Conservation (phyloP, 2,888 invertebrate genomes). For the Stenoptilia bipunctidactyla region DNA sequence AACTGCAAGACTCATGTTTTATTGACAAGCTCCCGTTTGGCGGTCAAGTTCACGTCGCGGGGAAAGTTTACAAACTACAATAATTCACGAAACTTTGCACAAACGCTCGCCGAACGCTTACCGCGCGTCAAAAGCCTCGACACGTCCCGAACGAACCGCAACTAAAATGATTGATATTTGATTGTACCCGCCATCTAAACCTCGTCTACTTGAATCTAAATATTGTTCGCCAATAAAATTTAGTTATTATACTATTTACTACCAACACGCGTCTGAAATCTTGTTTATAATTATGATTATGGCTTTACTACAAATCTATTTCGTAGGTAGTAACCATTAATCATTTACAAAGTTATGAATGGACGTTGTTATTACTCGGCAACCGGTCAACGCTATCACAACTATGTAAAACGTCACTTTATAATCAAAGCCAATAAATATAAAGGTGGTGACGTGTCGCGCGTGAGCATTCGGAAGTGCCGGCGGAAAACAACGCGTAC, state of each 20-base stretch:
- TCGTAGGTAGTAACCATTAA: conserved; percentile 61
- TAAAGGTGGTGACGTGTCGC: conserved; percentile 55
- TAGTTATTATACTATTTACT: no score
- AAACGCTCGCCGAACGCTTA: no score
- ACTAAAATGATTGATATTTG: no score
- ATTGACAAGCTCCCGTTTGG: conserved; percentile 41
- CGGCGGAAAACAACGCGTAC: conserved; percentile 29
- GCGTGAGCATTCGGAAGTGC: conserved; percentile 40
- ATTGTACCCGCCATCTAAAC: no score
- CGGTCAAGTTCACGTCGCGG: conserved; percentile 60
- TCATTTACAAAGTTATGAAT: conserved; percentile 56
- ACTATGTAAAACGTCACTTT: conserved; percentile 63
- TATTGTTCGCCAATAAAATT: no score
- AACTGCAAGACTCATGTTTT: conserved; percentile 63
- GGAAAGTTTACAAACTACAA: conserved; percentile 47
- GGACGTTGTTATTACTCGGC: conserved; percentile 57
- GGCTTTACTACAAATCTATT: conserved; percentile 62
- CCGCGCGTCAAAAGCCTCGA: no score
- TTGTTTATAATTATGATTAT: conserved; percentile 68
- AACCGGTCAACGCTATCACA: conserved; percentile 63
- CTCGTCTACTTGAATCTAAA: no score
- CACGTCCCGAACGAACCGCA: no score
- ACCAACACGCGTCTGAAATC: conserved; percentile 33
- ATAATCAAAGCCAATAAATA: conserved; percentile 67
- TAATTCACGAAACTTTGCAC: conserved; percentile 17